Evolutionary conservation across 53 echinoderm and acorn worm species (phyloP), one percentile per base, ranked within the genome.

Genomic region (Actinopyga echinites): DNA sequence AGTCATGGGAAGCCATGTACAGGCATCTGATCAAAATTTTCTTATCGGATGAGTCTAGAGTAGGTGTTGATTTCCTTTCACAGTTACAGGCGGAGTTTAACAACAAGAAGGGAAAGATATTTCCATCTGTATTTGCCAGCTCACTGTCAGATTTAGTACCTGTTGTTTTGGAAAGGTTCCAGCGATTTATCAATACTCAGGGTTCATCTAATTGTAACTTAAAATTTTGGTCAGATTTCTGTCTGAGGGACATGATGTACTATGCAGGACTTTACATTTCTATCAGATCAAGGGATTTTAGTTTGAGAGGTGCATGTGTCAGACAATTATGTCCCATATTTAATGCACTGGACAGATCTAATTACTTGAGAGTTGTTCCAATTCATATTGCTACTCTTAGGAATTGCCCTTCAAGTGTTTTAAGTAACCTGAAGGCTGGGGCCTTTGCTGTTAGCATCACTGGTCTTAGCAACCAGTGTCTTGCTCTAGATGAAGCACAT

Each of bases 401-500:
- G 33, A 21, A 49, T 8, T 79, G 69, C 25, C 90, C 86, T 1
- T 26, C 32, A 6, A 17, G 57, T 45, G 62, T 86, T 13, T 3
- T 37, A 12, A 15, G 54, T 26, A 64, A 86, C 36, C 86, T 86
- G 17, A 37, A 55, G 15, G 54, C 79, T 38, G 83, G 90, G 26
- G 86, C 77, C 5, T 90, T 90, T 83, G 83, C 57, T 22, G 44
- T 12, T 5, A 90, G 86, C 25, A 40, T 90, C 4, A 79, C 25
- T 11, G 90, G 90, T 5, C 32, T 57, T 4, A 15, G 53, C 15
- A 17, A 30, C 19, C 55, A 49, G 26, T 75, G 75, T 44, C 86
- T 90, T 65, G 90, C 90, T 9, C 34, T 86, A 23, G 90, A 86
- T 56, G 90, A 90, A 40, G 86, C 57, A 10, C 86, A 90, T 83